Conservation (phyloP, 2,888 invertebrate genomes). For the Acrobeloides nanus region DNA sequence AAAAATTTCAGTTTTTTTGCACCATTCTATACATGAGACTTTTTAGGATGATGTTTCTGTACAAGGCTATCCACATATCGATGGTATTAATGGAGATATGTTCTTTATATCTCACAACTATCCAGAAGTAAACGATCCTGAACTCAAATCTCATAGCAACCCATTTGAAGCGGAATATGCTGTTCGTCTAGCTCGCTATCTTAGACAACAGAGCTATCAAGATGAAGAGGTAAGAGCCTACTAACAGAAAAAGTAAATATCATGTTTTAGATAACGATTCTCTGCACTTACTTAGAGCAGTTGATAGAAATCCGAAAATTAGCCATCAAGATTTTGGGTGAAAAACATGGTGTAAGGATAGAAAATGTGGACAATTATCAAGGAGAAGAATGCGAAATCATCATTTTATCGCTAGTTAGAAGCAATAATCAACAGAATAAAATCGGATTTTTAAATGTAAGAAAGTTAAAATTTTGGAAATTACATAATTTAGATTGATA, state of each 20-base stretch:
- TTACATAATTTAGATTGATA: slow-evolving; percentile 21
- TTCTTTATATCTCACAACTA: slow-evolving; percentile 62
- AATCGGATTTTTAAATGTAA: slow-evolving; percentile 51
- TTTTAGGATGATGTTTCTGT: slow-evolving; percentile 58
- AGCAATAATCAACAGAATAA: slow-evolving; percentile 62
- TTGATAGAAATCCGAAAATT: slow-evolving; percentile 51
- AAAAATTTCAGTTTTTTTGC: slow-evolving; percentile 25
- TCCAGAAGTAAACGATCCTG: slow-evolving; percentile 19
- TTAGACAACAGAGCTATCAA: slow-evolving; percentile 31
- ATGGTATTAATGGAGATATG: slow-evolving; percentile 63
- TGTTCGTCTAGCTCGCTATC: slow-evolving; percentile 49
- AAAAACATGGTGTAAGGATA: slow-evolving; percentile 57
- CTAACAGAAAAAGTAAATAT: not conserved
- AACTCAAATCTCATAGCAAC: slow-evolving; percentile 62
- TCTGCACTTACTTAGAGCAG: slow-evolving; percentile 70
- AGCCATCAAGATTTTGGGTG: slow-evolving; percentile 4
- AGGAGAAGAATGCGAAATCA: slow-evolving; percentile 63
- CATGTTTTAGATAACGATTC: slow-evolving; percentile 64
- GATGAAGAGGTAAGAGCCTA: slow-evolving; percentile 54
- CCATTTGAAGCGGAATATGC: slow-evolving; percentile 65
- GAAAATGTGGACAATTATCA: slow-evolving; percentile 73
- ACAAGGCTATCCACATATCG: slow-evolving; percentile 60
- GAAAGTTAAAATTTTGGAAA: slow-evolving; percentile 4
- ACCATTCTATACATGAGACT: too few relatives aligned
- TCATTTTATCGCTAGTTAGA: slow-evolving; percentile 71